Evolutionary conservation across 2,797 vertebrate species (phyloP).

Genomic region (Mergus octosetaceus): DNA sequence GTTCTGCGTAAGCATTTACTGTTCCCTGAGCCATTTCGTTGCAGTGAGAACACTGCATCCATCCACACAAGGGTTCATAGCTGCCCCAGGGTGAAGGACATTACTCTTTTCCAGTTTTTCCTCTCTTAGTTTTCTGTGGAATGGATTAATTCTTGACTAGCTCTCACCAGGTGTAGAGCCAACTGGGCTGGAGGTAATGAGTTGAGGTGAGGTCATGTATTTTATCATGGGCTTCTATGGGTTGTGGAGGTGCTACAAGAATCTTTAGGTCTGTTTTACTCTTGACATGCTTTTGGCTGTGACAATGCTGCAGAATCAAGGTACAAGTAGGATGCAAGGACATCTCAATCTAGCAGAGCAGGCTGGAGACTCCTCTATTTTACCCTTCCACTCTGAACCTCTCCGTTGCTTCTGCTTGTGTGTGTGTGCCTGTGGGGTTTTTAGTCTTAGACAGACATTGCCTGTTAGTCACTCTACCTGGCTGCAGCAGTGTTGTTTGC

Average conservation of each 20-base stretch:
- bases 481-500: not conserved
- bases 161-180: not conserved
- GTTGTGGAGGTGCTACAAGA: not conserved
- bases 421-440: not conserved
- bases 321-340: not conserved
- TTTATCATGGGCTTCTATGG: not conserved
- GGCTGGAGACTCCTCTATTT: not conserved
- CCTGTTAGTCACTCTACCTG: not conserved
- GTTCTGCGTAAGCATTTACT: not conserved
- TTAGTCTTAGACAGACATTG: not conserved
- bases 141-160: not conserved
- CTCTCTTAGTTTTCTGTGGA: not conserved
- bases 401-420: not conserved
- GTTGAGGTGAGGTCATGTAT: not conserved
- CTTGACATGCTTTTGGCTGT: not conserved
- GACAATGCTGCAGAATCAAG: not conserved
- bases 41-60: not conserved
- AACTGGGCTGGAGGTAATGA: not conserved
- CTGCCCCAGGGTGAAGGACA: not conserved
- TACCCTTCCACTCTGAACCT: not conserved
- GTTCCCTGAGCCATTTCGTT: not conserved
- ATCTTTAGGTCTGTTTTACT: not conserved
- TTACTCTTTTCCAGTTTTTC: not conserved
- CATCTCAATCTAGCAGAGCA: fast-evolving
- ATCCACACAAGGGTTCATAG: no score